These are phyloP conservation scores for Orycteropus afer DNA, from an alignment of 2,113 vertebrate genomes.

Conservation along the genomic window DNA sequence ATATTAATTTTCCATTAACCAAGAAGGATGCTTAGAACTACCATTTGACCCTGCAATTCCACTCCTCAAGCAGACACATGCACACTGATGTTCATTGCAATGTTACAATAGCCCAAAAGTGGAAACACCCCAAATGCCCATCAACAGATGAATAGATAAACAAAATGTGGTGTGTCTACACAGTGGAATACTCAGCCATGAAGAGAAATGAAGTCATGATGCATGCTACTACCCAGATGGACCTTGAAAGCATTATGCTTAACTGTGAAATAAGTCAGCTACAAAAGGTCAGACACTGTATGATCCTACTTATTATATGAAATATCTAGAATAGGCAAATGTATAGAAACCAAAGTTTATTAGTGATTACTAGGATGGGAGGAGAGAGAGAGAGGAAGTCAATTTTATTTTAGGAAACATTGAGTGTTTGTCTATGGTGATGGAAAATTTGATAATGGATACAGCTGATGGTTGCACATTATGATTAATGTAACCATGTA, in stretches of 20 bases:
- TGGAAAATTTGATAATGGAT: neutral
- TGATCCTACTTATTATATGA: neutral
- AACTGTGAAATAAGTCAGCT: neutral
- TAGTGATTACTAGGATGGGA: neutral
- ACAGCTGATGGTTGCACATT: neutral
- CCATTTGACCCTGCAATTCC: neutral
- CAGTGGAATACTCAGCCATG: neutral
- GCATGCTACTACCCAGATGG: neutral
- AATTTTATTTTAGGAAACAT: neutral
- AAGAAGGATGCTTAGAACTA: neutral
- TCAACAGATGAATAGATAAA: neutral
- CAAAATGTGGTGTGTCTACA: neutral
- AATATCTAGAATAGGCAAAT: neutral
- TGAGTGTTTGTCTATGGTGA: neutral
- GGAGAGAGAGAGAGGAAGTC: neutral
- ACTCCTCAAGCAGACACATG: neutral
- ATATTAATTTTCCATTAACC: neutral
- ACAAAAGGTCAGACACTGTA: neutral
- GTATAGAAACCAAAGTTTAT: neutral
- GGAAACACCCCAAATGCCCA: neutral
- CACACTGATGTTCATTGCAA: neutral
- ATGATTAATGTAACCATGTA: neutral
- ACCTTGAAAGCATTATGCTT: neutral
- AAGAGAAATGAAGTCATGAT: neutral
- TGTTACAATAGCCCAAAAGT: neutral